Percentiles rank a stretch among this genome's conserved stretches.
Conservation (phyloP, 1,140 invertebrate genomes). For the Aphidius gifuensis region DNA sequence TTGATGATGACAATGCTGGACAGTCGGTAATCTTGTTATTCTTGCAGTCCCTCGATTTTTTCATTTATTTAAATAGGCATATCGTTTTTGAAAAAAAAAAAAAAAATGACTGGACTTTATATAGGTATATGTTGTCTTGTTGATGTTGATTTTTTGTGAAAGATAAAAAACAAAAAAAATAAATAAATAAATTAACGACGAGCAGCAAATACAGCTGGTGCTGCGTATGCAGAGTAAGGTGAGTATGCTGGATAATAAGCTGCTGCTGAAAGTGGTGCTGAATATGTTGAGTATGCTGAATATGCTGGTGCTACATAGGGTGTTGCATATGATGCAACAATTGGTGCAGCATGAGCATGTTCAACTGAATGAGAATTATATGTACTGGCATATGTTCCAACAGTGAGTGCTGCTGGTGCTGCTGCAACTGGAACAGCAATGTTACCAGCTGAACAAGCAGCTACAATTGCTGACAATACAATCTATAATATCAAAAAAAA, state of each 20-base stretch:
- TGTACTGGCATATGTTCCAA: conserved; percentile 61
- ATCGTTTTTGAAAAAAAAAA: not conserved
- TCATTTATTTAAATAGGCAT: not conserved
- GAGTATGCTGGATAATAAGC: conserved; percentile 26
- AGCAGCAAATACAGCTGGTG: conserved; percentile 31
- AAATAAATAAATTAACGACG: conserved; percentile 30
- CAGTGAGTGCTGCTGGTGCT: conserved; percentile 55
- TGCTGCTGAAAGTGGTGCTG: conserved; percentile 31
- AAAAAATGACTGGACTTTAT: conserved; percentile 15
- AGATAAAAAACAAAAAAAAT: not conserved
- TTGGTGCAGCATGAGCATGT: conserved; percentile 60
- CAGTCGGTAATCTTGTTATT: not conserved
- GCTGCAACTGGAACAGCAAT: conserved; percentile 46
- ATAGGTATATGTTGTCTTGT: not conserved
- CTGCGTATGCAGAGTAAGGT: conserved; percentile 34
- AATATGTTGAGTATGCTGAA: conserved; percentile 37
- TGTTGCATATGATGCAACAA: conserved; percentile 49
- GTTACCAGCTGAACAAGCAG: conserved; percentile 39
- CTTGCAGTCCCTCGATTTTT: conserved; percentile 20
- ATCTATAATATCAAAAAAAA: conserved; percentile 54
- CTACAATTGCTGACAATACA: conserved; percentile 52
- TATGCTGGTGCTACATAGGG: conserved; percentile 40
- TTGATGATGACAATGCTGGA: not conserved
- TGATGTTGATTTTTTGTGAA: not conserved
- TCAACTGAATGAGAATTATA: conserved; percentile 64